These are phyloP conservation scores for Nothobranchius furzeri DNA, from an alignment of 2,113 vertebrate genomes.

Conservation along the genomic window DNA sequence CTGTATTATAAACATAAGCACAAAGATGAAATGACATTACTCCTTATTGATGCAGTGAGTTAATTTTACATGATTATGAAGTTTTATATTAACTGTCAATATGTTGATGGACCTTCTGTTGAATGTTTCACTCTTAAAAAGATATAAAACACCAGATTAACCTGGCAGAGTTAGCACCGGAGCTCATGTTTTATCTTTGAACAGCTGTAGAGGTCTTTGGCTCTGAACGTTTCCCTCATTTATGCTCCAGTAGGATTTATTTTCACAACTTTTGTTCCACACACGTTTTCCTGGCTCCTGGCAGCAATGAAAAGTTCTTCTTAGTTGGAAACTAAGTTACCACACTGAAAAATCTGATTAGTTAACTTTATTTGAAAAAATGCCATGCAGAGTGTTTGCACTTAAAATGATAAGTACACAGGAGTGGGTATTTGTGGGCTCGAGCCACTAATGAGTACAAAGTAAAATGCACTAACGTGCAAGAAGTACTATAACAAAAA, in stretches of 20 bases:
- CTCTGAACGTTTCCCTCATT: not conserved
- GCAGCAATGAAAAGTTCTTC: not conserved
- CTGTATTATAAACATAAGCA: no score
- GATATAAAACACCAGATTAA: not conserved
- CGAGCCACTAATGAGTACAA: no score
- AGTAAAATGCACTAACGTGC: no score
- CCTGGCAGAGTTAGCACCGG: not conserved
- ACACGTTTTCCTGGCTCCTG: not conserved
- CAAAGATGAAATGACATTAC: no score
- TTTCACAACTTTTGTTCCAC: not conserved
- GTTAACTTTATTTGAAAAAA: no score
- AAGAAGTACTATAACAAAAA: no score
- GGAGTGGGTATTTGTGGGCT: no score
- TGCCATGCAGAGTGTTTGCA: no score
- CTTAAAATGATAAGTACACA: no score
- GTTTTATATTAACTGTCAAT: not conserved
- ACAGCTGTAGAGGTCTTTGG: not conserved
- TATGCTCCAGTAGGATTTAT: not conserved
- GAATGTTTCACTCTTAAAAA: not conserved
- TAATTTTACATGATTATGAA: not conserved
- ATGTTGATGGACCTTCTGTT: not conserved
- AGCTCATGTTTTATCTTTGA: not conserved
- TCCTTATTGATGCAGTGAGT: no score
- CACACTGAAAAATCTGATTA: no score
- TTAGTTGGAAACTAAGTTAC: not conserved